Percentiles rank a stretch among this genome's conserved stretches.
These are phyloP conservation scores for Gandaritis pyraliata DNA, from an alignment of 2,888 invertebrate species.

Conservation along the genomic window DNA sequence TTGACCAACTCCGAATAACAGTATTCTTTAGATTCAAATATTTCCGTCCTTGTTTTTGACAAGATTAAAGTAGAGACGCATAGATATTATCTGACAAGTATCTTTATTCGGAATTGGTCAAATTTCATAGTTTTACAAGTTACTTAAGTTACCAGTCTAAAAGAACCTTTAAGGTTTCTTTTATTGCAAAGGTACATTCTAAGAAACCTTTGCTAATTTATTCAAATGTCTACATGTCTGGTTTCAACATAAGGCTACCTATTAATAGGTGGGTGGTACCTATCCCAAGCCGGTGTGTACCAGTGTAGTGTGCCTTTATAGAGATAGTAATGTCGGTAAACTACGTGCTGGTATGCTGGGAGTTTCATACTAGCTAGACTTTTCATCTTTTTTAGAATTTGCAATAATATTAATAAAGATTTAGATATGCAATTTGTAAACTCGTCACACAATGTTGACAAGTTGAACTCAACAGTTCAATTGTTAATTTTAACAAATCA, in stretches of 20 bases:
- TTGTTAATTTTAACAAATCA: too few relatives aligned
- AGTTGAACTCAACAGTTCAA: too few relatives aligned
- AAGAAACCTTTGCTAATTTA: slow-evolving; percentile 19
- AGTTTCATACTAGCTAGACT: slow-evolving; percentile 22
- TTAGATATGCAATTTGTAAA: neutral
- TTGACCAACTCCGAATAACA: too few relatives aligned
- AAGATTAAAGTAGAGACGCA: too few relatives aligned
- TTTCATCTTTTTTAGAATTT: slow-evolving; percentile 8
- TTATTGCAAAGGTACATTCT: slow-evolving; percentile 8
- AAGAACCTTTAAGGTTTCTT: neutral
- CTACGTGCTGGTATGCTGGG: slow-evolving; percentile 54
- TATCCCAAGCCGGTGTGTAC: slow-evolving; percentile 46
- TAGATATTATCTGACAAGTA: too few relatives aligned
- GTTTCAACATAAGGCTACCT: slow-evolving; percentile 44
- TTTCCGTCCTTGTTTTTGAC: too few relatives aligned
- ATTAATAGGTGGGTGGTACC: slow-evolving; percentile 34
- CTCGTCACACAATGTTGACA: too few relatives aligned
- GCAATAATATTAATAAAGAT: neutral
- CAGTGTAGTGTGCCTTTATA: slow-evolving; percentile 52
- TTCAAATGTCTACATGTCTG: slow-evolving; percentile 27
- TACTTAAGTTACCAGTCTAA: too few relatives aligned
- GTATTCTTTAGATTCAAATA: too few relatives aligned
- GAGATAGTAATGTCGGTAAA: slow-evolving; percentile 35
- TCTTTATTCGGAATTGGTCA: too few relatives aligned
- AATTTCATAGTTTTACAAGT: too few relatives aligned